Percentiles rank a stretch among this genome's conserved stretches.
Evolutionary conservation across 2,797 vertebrate genomes (phyloP).

Genomic region (Argentina silus): DNA sequence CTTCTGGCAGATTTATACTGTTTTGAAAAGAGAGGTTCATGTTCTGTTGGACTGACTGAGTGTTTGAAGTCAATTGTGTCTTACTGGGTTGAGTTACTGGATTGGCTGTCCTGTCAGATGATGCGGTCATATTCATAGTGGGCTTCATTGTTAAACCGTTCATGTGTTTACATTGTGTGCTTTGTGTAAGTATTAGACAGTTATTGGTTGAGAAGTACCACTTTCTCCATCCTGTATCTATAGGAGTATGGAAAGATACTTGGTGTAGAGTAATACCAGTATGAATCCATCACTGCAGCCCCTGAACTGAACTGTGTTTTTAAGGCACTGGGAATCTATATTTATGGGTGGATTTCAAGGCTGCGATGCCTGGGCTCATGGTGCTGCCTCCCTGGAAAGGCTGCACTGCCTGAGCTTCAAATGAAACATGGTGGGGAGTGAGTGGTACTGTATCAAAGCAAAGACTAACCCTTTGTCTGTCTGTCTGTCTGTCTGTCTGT

Average conservation of each 20-base stretch:
- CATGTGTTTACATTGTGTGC: neutral
- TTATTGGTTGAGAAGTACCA: neutral
- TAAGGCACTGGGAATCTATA: neutral
- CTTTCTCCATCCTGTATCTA: neutral
- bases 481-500: neutral
- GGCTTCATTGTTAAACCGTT: too few species aligned
- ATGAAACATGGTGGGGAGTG: constrained; percentile 19
- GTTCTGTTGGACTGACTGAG: neutral
- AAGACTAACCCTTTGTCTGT: neutral
- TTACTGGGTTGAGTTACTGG: neutral
- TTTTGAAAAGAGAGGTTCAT: neutral
- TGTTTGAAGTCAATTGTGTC: neutral
- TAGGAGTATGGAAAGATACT: neutral
- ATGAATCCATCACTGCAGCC: neutral
- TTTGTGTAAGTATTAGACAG: too few species aligned
- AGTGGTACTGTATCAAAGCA: neutral
- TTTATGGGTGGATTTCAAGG: constrained; percentile 15
- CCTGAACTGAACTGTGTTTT: neutral
- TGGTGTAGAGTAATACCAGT: neutral
- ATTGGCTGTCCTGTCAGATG: neutral
- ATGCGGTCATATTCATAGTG: neutral
- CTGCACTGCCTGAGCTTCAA: neutral
- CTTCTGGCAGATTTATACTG: neutral
- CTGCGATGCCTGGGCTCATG: neutral
- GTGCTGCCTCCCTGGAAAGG: constrained; percentile 5